phyloP scores from a whole-genome alignment of 2,797 vertebrate species.

The Danio tinwini region DNA sequence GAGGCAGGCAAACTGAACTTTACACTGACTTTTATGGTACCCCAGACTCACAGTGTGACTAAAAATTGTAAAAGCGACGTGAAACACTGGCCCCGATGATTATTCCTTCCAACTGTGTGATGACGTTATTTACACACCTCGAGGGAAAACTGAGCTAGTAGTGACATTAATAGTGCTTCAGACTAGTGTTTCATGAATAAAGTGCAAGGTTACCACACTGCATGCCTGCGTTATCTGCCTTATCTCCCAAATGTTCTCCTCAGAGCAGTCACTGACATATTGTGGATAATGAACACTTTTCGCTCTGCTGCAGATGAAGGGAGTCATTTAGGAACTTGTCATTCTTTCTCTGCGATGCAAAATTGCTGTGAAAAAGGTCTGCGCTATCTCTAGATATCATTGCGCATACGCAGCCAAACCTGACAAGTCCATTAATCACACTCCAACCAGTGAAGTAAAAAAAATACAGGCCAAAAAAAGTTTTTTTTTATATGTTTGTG shows the following conservation, averaged over 20 bases:
- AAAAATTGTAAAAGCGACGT: conserved; percentile 38
- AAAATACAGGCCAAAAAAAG: not conserved
- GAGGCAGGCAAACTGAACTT: conserved; percentile 38
- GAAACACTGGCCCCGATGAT: conserved; percentile 29
- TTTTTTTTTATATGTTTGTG: not conserved
- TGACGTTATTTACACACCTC: conserved; percentile 69
- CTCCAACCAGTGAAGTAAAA: conserved; percentile 2
- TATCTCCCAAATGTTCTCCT: conserved; percentile 73
- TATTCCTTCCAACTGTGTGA: conserved; percentile 51
- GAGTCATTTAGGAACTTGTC: conserved; percentile 63
- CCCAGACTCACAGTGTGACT: conserved; percentile 39
- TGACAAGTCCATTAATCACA: conserved; percentile 34
- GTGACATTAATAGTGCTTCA: conserved; percentile 63
- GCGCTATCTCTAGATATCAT: conserved; percentile 32
- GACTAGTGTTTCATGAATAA: conserved; percentile 61
- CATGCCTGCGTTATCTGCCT: conserved; percentile 60
- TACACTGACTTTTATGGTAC: conserved; percentile 40
- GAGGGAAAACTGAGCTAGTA: conserved; percentile 66
- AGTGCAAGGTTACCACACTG: conserved; percentile 62
- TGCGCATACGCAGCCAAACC: conserved; percentile 19
- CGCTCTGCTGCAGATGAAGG: conserved; percentile 61
- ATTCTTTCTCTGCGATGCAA: conserved; percentile 64
- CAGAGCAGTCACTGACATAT: conserved; percentile 68
- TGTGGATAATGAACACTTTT: conserved; percentile 66
- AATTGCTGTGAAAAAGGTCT: conserved; percentile 68